phyloP scores from a whole-genome alignment of 2,113 vertebrate species.

The Paraplagusia blochii region DNA sequence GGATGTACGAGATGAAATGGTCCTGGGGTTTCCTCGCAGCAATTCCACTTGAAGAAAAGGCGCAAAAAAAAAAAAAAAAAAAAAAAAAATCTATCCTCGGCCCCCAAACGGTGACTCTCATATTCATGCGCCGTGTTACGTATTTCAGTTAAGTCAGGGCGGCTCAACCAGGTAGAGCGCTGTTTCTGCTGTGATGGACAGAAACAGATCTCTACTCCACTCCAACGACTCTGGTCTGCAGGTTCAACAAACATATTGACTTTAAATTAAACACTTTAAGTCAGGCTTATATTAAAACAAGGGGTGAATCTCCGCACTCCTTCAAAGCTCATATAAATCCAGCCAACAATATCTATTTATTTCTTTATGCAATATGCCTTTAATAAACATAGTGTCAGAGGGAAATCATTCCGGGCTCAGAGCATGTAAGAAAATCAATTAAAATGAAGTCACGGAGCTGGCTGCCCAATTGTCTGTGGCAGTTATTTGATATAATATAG shows the following conservation, averaged over 20 bases:
- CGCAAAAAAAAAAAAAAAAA: slow-evolving; percentile 60
- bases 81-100: slow-evolving; percentile 56
- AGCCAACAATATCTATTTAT: slow-evolving; percentile 79
- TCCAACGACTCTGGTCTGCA: slow-evolving; percentile 34
- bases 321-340: slow-evolving; percentile 73
- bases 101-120: slow-evolving; percentile 11
- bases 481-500: slow-evolving; percentile 93
- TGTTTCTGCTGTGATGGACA: slow-evolving; percentile 32
- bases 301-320: slow-evolving; percentile 54
- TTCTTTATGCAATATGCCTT: slow-evolving; percentile 82
- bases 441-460: slow-evolving; percentile 90
- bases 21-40: slow-evolving; percentile 70
- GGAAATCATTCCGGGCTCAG: slow-evolving; percentile 83
- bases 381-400: slow-evolving; percentile 92
- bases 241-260: slow-evolving; percentile 69
- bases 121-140: slow-evolving; percentile 20
- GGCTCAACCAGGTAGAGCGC: slow-evolving; percentile 28
- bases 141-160: slow-evolving; percentile 42
- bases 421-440: slow-evolving; percentile 92
- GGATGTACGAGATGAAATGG: slow-evolving; percentile 72
- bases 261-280: slow-evolving; percentile 67
- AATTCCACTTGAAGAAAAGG: slow-evolving; percentile 65
- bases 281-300: slow-evolving; percentile 69
- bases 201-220: slow-evolving; percentile 17
- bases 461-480: slow-evolving; percentile 89